Evolutionary conservation across 2,113 vertebrate genomes (phyloP).

Genomic region (Athene cunicularia): DNA sequence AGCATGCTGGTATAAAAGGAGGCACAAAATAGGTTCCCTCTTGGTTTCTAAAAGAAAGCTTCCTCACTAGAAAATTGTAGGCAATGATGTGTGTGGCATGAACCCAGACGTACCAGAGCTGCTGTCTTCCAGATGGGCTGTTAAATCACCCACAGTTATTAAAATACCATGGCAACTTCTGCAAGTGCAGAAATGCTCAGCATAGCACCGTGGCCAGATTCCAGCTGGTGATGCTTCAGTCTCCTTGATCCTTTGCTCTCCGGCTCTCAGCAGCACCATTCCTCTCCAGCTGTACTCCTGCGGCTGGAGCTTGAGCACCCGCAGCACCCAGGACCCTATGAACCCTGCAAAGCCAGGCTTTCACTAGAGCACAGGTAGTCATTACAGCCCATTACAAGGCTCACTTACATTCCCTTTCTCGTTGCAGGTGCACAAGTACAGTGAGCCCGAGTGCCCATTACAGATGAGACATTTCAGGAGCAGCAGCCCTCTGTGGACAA

Average conservation of each 20-base stretch:
- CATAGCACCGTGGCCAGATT: neutral
- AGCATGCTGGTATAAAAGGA: neutral
- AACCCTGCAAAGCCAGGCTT: neutral
- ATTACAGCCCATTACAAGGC: neutral
- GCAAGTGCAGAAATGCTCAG: conserved; percentile 1
- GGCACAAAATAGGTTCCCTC: neutral
- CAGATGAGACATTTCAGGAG: neutral
- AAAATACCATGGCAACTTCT: conserved; percentile 40
- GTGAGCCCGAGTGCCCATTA: accelerated
- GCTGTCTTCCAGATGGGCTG: neutral
- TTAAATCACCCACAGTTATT: neutral
- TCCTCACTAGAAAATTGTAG: neutral
- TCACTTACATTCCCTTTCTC: neutral
- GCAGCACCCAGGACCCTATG: accelerated
- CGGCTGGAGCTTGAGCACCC: neutral
- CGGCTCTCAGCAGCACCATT: accelerated
- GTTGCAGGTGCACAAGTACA: neutral
- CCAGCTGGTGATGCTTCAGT: neutral
- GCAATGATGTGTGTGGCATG: neutral
- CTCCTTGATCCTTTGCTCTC: neutral
- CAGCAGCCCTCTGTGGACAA: neutral
- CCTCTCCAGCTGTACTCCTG: neutral
- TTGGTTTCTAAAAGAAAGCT: neutral
- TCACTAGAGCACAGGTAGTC: accelerated
- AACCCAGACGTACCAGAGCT: neutral